Conservation (phyloP, 2,888 invertebrate species). For the Tachystola acroxantha region DNA sequence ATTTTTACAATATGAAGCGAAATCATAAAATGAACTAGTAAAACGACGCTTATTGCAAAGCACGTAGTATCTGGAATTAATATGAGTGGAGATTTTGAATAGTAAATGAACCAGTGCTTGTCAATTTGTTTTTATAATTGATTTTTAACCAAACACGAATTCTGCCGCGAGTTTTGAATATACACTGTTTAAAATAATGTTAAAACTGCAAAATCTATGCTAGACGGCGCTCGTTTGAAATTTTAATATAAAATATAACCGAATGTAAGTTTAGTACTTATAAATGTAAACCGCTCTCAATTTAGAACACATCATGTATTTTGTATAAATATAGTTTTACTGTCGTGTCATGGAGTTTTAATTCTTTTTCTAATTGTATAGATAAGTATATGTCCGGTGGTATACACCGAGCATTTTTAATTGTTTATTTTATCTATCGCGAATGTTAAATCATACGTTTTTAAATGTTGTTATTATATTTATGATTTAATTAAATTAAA, state of each 20-base stretch:
- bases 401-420: not conserved
- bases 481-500: too few species aligned
- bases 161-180: too few species aligned
- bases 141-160: too few species aligned
- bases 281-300: conserved; percentile 23
- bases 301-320: conserved; percentile 23
- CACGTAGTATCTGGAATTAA: too few species aligned
- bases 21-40: too few species aligned
- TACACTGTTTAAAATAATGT: too few species aligned
- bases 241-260: conserved; percentile 10
- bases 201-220: too few species aligned
- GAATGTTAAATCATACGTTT: not conserved
- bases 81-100: too few species aligned
- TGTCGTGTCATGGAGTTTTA: conserved; percentile 29
- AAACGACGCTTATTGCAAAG: too few species aligned
- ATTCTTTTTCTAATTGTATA: conserved; percentile 27
- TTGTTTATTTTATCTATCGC: not conserved
- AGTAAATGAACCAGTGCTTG: too few species aligned
- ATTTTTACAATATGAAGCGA: too few species aligned
- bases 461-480: conserved; percentile 1
- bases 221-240: conserved; percentile 1
- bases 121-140: too few species aligned
- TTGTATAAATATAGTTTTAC: conserved; percentile 32
- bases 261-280: conserved; percentile 14
- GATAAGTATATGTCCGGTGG: conserved; percentile 10